Percentiles rank a stretch among this genome's conserved stretches.
phyloP scores from a whole-genome alignment of 2,797 vertebrate genomes.

The Benthosema pterotum region DNA sequence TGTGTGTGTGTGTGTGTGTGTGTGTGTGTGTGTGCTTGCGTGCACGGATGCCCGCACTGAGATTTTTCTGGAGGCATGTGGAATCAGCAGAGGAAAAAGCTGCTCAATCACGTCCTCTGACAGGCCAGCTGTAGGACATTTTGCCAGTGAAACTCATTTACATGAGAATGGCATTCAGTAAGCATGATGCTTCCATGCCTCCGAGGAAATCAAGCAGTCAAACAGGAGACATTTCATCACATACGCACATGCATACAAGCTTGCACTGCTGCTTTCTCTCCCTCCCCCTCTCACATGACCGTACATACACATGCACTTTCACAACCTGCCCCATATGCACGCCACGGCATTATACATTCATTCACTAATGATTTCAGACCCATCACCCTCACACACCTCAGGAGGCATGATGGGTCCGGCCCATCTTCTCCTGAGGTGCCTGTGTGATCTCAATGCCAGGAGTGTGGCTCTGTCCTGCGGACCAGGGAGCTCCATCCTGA shows the following conservation, averaged over 20 bases:
- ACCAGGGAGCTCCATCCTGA: too few species aligned
- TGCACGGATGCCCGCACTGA: not conserved
- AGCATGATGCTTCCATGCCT: not conserved
- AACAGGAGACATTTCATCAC: not conserved
- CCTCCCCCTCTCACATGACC: conserved; percentile 5
- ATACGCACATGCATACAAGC: not conserved
- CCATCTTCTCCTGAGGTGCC: too few species aligned
- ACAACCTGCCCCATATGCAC: too few species aligned
- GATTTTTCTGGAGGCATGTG: not conserved
- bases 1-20: not conserved
- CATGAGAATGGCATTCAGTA: not conserved
- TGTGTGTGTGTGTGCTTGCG: too few species aligned
- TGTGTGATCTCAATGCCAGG: too few species aligned
- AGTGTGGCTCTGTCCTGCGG: too few species aligned
- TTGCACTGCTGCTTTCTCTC: conserved; percentile 8
- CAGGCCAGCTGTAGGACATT: not conserved
- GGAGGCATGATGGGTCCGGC: not conserved
- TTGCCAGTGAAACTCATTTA: not conserved
- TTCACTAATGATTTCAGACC: too few species aligned
- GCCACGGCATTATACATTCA: too few species aligned
- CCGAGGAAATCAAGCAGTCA: not conserved
- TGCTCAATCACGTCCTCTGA: not conserved
- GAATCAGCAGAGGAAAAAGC: not conserved
- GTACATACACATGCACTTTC: too few species aligned
- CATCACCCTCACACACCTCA: too few species aligned